Base-by-base conservation (phyloP, 2,888 invertebrate species). In the Cyrtodaria siliqua region DNA sequence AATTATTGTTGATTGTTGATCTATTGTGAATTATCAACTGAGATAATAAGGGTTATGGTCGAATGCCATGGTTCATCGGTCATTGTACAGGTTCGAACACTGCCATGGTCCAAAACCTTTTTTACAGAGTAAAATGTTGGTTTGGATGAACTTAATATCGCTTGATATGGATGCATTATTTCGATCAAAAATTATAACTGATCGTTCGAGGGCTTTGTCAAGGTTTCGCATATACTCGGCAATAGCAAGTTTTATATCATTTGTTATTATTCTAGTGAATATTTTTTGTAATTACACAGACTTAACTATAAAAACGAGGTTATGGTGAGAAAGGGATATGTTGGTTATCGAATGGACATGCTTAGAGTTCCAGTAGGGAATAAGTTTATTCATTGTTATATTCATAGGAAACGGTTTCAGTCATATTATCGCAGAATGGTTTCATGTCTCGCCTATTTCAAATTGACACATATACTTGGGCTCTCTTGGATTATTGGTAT, bases 401-500 rank as follows among this genome's bases (percentile, higher is more conserved):
- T 75, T 16, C 23, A 55, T n/a, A 44, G 33, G 3, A 49, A 62
- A 53, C 27, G 33, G 23, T 16, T 59, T n/a, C 53, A 26, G 18
- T 23, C 57, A 20, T 56, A 33, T 0, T 20, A 29, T n/a, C 24
- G 20, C 2, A 63, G 64, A 24, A 69, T 47, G 47, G 27, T 47
- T 3, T 75, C 63, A n/a, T 53, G 27, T 38, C 9, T 75, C 14
- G 75, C 59, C 1, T 75, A 64, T 50, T 56, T 75, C n/a, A 75
- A 75, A 20, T 8, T 75, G 53, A 63, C 60, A 14, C 33, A 69
- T 1, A 63, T 75, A 29, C 63, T 75, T 18, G 75, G 75, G 0
- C 59, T 75, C 8, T 63, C 75, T 2, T 75, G 75, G 75, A 49
- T 69, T 27, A 38, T 69, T 3, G 69, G 69, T 2, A 52, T 75